Percentiles rank a stretch among this genome's conserved stretches.
phyloP scores from a whole-genome alignment of 2,797 vertebrate genomes.

The Agapornis canus region DNA sequence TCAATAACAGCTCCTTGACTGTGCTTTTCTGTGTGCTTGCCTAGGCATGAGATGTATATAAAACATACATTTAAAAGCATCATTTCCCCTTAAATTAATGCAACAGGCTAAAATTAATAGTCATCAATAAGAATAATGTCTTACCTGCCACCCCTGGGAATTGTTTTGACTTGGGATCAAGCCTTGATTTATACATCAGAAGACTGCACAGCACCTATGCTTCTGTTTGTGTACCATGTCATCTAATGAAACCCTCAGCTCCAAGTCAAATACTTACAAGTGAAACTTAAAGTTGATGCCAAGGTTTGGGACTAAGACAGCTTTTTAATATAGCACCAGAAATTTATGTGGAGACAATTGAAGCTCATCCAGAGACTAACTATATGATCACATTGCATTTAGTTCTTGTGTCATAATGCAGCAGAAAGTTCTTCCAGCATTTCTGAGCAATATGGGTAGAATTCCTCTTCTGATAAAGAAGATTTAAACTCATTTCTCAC shows the following conservation, averaged over 20 bases:
- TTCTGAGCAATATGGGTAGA: not conserved
- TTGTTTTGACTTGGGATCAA: not conserved
- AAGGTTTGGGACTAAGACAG: not conserved
- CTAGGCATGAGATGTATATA: not conserved
- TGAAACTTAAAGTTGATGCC: not conserved
- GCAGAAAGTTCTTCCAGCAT: not conserved
- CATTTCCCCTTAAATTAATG: not conserved
- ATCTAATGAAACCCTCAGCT: not conserved
- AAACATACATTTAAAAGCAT: not conserved
- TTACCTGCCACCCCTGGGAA: not conserved
- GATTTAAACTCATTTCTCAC: not conserved
- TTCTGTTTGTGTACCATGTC: not conserved
- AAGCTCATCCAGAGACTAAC: not conserved
- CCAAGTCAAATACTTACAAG: not conserved
- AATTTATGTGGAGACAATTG: not conserved
- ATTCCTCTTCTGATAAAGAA: not conserved
- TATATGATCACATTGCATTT: not conserved
- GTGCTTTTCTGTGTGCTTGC: not conserved
- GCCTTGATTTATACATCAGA: not conserved
- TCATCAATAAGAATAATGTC: not conserved
- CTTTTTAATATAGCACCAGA: not conserved
- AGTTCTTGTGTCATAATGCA: not conserved
- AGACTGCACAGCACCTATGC: not conserved
- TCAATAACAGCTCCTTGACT: not conserved
- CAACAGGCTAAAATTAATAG: not conserved